A percentile compares a stretch with the other conserved stretches of the same genome.
These are phyloP conservation scores for Pseudochirops corinnae DNA, from an alignment of 2,797 vertebrate genomes.

Conservation along the genomic window DNA sequence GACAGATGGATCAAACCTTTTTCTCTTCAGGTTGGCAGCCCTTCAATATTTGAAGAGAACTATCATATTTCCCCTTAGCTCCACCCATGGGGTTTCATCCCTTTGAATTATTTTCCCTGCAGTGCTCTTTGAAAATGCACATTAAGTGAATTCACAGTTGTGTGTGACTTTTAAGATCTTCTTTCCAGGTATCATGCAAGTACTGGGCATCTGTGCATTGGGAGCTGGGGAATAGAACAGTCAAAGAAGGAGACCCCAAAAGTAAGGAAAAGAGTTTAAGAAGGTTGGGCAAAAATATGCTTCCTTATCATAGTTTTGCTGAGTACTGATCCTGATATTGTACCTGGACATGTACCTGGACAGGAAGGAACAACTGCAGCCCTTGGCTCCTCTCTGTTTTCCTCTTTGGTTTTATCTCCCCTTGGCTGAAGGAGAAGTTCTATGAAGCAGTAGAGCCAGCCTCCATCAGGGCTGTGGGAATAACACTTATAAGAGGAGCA, in stretches of 20 bases:
- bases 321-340: neutral
- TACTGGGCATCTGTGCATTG: neutral
- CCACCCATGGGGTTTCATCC: neutral
- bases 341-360: neutral
- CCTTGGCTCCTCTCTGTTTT: neutral
- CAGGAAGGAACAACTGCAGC: neutral
- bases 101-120: slow-evolving; percentile 26
- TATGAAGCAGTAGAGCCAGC: neutral
- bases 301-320: neutral
- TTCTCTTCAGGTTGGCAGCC: neutral
- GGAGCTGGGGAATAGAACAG: neutral
- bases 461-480: neutral
- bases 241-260: neutral
- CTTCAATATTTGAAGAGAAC: slow-evolving; percentile 18
- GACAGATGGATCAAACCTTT: neutral
- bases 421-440: neutral
- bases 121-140: slow-evolving; percentile 43
- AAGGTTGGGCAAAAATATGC: neutral
- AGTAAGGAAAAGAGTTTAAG: neutral
- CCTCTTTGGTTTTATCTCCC: neutral
- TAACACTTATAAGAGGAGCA: neutral
- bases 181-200: slow-evolving; percentile 22
- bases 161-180: slow-evolving; percentile 17
- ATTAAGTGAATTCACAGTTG: neutral
- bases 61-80: neutral